Evolutionary conservation across 2,113 vertebrate genomes (phyloP).

Genomic region (Chaenogobius annularis): DNA sequence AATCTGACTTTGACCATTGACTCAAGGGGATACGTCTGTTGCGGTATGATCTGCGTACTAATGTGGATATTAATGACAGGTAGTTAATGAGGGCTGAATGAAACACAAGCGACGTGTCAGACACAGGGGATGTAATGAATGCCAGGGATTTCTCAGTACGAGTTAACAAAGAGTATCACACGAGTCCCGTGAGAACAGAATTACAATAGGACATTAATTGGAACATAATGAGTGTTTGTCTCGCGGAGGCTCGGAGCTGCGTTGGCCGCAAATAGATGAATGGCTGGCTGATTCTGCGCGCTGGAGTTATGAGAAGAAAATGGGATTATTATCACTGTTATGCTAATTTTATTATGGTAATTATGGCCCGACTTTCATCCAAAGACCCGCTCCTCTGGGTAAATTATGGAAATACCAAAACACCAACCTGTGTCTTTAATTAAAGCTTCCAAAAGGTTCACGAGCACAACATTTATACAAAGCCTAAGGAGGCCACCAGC

Average conservation of each 20-base stretch:
- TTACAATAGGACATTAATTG: conserved; percentile 68
- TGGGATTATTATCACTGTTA: conserved; percentile 56
- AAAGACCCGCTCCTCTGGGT: conserved; percentile 40
- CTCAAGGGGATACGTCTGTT: conserved; percentile 51
- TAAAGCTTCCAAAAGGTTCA: conserved; percentile 41
- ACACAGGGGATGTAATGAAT: conserved; percentile 56
- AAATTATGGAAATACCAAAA: conserved; percentile 27
- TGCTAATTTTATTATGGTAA: conserved; percentile 58
- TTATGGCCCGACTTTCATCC: conserved; percentile 49
- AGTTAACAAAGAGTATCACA: conserved; percentile 50
- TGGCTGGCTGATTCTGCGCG: conserved; percentile 54
- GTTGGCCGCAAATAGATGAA: conserved; percentile 49
- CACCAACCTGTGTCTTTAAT: conserved; percentile 28
- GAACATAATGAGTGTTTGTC: conserved; percentile 68
- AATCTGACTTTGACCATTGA: conserved; percentile 43
- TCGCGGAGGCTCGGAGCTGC: conserved; percentile 34
- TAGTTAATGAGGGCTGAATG: conserved; percentile 59
- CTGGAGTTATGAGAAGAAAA: conserved; percentile 51
- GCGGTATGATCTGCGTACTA: conserved; percentile 40
- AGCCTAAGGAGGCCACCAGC: conserved; percentile 4
- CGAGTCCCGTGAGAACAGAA: conserved; percentile 54
- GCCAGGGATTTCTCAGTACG: conserved; percentile 47
- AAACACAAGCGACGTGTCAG: conserved; percentile 45
- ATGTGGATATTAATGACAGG: conserved; percentile 58
- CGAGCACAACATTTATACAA: not conserved